Evolutionary conservation across 2,113 vertebrate species (phyloP), one percentile per base, ranked within the genome.

Genomic region (Sinocyclocheilus maitianheensis): DNA sequence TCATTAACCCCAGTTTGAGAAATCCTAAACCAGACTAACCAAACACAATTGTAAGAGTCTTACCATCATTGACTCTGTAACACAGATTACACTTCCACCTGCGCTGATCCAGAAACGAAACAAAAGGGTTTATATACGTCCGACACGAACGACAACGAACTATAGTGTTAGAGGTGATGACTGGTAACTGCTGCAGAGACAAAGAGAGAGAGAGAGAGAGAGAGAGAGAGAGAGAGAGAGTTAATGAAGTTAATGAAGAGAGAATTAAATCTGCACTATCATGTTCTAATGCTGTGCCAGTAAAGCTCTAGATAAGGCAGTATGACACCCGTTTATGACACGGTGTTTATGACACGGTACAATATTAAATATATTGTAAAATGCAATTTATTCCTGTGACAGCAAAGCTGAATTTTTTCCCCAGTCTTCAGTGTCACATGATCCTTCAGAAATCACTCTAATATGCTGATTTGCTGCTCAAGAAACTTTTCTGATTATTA

Each of bases 81-180:
- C 98, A 99, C 46, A 99, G 94, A 91, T 99, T 99, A 90, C 98
- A 99, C 87, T 99, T 99, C 98, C 98, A 99, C 85, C 97, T 92
- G 74, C 97, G 96, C 82, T 99, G 98, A 91, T 99, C 98, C 90
- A 99, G 95, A 92, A 99, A 99, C 84, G 97, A 97, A 88, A 99
- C 97, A 16, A 99, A 99, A 6, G 98, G 98, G 81, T 99, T 99
- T 94, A 99, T 99, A 3, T 99, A 99, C 0, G 98, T 99, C 86
- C 97, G 96, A 88, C 98, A 99, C 22, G 97, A 96, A 53, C 97
- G 96, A 88, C 98, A 99, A 62, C 98, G 95, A 88, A 99, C 97
- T 26, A 99, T 99, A 7, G 97, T 98, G 92, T 96, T 99, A 18
- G 97, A 98, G 1, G 98, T 99, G 94, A 99, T 99, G 82, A 99